phyloP scores from a whole-genome alignment of 1,140 invertebrate genomes.

The Drosophila athabasca region DNA sequence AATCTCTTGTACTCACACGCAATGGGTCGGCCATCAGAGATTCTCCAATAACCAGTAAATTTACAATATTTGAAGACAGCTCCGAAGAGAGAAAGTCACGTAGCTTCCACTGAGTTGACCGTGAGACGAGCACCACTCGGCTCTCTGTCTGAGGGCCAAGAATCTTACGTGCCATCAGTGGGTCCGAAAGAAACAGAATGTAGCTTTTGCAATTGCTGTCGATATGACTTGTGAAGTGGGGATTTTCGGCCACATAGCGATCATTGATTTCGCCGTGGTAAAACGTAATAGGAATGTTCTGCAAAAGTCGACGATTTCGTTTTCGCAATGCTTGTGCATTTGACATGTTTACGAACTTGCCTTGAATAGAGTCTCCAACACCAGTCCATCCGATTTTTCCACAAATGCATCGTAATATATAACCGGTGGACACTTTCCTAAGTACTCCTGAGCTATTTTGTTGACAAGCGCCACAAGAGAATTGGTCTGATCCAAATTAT shows the following conservation, averaged over 20 bases:
- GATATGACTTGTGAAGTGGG: constrained; percentile 48
- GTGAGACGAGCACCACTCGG: constrained; percentile 87
- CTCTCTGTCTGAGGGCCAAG: constrained; percentile 86
- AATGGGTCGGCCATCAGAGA: constrained; percentile 84
- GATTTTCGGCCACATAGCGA: constrained; percentile 62
- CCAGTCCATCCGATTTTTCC: constrained; percentile 84
- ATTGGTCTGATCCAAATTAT: constrained; percentile 83
- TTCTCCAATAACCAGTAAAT: constrained; percentile 87
- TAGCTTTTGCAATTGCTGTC: constrained; percentile 86
- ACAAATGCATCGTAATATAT: constrained; percentile 86
- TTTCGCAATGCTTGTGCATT: background rate
- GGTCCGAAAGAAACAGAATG: constrained; percentile 87
- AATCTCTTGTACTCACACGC: constrained; percentile 56
- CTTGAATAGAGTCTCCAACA: constrained; percentile 86
- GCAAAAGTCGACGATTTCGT: background rate
- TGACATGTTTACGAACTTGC: constrained; percentile 22
- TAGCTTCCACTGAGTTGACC: constrained; percentile 88
- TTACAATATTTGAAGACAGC: constrained; percentile 86
- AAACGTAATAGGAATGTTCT: constrained; percentile 85
- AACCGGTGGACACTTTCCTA: constrained; percentile 86
- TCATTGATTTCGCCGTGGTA: constrained; percentile 86
- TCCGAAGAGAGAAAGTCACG: constrained; percentile 87
- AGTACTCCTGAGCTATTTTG: constrained; percentile 85
- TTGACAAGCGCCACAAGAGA: constrained; percentile 86
- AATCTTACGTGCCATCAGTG: constrained; percentile 85